Base-by-base conservation (phyloP, 2,888 invertebrate species). In the Eurytoma californica region DNA sequence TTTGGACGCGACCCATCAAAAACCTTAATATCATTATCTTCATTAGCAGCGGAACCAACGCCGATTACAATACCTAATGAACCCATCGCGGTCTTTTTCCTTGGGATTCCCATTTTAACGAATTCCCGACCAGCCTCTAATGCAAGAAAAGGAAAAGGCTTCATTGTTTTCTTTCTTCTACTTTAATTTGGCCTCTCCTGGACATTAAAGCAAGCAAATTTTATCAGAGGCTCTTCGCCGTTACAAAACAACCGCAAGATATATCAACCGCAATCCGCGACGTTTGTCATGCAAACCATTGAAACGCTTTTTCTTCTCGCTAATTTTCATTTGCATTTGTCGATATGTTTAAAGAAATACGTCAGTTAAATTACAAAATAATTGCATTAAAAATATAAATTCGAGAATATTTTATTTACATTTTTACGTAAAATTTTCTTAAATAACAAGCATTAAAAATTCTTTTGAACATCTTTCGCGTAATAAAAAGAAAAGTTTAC, bases 1-100 rank as follows among this genome's bases (percentile, higher is more conserved):
- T 82, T 83, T 80, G 76, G 79, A 80, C 68, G 79, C 80, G 80
- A 77, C 79, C 72, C 77, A 28, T 67, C 81, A 87, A 87, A 89
- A 88, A 88, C 86, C 87, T 87, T 89, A 89, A 89, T 87, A 87
- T 84, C 87, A 88, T 90, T 90, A 90, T 87, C 88, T 88, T 90
- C 87, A 89, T 90, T 89, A 89, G 88, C 83, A 84, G 82, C 83
- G 84, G 84, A 84, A 86, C 85, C 84, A 83, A 82, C 84, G 83
- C 82, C 87, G 85, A 90, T 90, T 90, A 90, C 88, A 90, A 90
- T 90, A 90, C 85, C 88, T 89, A 89, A 90, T 89, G 90, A 90
- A 89, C 86, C 86, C 87, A 85, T 86, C 81, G 83, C 80, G 82
- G 82, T 72, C 81, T 83, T 84, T 79, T 82, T 81, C 80, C 80